These are phyloP conservation scores for Noctua pronuba DNA, from an alignment of 2,888 invertebrate genomes.

Conservation along the genomic window DNA sequence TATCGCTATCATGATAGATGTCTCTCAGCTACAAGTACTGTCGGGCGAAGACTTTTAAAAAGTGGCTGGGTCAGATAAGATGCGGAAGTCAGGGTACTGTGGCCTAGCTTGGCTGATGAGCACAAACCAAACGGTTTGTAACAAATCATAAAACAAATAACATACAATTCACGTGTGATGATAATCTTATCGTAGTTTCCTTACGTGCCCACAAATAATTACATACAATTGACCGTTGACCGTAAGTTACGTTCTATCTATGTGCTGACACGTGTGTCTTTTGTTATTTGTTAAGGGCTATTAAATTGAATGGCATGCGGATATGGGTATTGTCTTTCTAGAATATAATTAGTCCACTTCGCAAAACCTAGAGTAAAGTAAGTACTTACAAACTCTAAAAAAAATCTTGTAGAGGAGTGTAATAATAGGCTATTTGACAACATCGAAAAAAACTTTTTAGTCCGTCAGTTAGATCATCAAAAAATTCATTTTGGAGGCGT, in stretches of 20 bases:
- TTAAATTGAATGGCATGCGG: conserved; percentile 5
- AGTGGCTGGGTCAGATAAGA: background rate
- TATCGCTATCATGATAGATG: background rate
- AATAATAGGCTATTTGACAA: no score
- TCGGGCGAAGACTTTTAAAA: background rate
- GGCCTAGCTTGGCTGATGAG: background rate
- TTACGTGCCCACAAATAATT: conserved; percentile 46
- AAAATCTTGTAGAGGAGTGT: no score
- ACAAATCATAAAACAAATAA: background rate
- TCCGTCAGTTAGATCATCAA: no score
- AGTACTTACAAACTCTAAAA: no score
- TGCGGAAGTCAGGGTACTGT: no score
- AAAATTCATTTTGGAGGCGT: no score
- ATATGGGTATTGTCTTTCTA: conserved; percentile 20
- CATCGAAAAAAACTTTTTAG: no score
- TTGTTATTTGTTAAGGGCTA: conserved; percentile 1
- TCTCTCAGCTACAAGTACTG: background rate
- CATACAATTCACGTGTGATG: background rate
- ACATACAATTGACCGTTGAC: conserved; percentile 30
- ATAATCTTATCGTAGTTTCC: conserved; percentile 14
- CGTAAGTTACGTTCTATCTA: conserved; percentile 5
- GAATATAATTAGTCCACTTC: background rate
- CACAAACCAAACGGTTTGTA: background rate
- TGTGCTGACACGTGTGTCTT: conserved; percentile 44
- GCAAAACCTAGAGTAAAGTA: no score